Percentiles rank a stretch among this genome's conserved stretches.
Conservation (phyloP, 2,113 vertebrate genomes). For the Centropus bengalensis region DNA sequence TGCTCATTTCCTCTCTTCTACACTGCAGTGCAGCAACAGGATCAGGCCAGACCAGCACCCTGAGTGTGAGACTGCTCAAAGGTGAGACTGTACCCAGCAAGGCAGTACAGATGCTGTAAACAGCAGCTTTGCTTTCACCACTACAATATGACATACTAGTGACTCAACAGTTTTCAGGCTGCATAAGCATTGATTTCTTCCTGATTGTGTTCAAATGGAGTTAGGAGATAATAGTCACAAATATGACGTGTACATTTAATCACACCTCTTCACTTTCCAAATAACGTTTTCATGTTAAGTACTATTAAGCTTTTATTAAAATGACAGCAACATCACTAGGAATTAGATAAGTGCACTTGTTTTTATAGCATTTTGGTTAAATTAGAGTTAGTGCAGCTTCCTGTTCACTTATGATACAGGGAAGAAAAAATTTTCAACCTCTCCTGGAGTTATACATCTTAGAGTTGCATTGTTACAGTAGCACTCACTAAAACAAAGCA, state of each 20-base stretch:
- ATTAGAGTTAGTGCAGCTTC: not conserved
- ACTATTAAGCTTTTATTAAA: constrained; percentile 58
- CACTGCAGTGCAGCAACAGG: not conserved
- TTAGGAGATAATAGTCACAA: constrained; percentile 9
- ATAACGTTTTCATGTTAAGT: constrained; percentile 43
- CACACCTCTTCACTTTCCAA: constrained; percentile 4
- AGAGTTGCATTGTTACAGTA: not conserved
- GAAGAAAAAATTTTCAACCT: not conserved
- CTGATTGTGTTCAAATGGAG: constrained; percentile 19
- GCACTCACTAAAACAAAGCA: not conserved
- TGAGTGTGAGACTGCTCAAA: not conserved
- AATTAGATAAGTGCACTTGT: not conserved
- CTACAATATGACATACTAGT: not conserved
- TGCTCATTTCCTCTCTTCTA: not conserved
- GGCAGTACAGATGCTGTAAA: not conserved
- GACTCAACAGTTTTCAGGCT: not conserved
- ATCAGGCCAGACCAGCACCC: not conserved
- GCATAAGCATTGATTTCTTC: not conserved
- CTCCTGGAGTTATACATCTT: not conserved
- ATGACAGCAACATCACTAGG: constrained; percentile 4
- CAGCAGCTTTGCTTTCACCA: not conserved
- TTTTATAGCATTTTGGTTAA: constrained; percentile 51
- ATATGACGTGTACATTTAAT: constrained; percentile 20
- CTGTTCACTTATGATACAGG: not conserved
- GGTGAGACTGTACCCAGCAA: not conserved